Conservation (phyloP, 2,888 invertebrate genomes). For the Dryococelus australis region DNA sequence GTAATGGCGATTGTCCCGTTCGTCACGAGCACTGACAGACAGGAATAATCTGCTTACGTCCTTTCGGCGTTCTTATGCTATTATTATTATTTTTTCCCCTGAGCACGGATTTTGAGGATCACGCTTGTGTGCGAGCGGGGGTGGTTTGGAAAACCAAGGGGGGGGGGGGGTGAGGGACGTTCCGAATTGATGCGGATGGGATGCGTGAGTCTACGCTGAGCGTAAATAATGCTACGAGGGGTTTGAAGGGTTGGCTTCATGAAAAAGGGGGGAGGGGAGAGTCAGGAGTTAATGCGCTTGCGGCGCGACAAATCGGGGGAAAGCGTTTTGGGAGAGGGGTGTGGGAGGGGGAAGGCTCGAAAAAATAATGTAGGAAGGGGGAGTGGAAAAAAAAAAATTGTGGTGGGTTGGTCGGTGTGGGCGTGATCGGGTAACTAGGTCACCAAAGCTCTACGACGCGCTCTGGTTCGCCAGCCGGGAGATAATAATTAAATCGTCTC, state of each 20-base stretch:
- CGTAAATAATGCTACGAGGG: background rate
- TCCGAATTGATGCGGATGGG: background rate
- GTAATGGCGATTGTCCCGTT: background rate
- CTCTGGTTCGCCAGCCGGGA: background rate
- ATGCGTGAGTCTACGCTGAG: background rate
- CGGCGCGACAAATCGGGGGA: background rate
- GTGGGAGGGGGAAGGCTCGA: too few species aligned
- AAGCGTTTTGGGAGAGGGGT: background rate
- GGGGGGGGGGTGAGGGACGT: background rate
- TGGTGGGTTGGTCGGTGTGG: background rate
- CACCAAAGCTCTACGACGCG: background rate
- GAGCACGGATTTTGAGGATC: background rate
- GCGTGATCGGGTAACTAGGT: background rate
- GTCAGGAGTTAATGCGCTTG: constrained; percentile 4
- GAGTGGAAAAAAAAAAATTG: background rate
- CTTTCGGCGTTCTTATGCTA: background rate
- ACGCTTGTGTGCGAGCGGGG: too few species aligned
- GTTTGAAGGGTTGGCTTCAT: background rate
- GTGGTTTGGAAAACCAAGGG: background rate
- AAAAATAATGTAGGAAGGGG: background rate
- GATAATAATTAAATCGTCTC: too few species aligned
- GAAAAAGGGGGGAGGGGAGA: background rate
- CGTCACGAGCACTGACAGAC: background rate
- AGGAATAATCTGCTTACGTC: constrained; percentile 1
- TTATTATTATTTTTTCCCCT: background rate